Conservation (phyloP, 2,797 vertebrate species). For the Emydoidea blandingii region DNA sequence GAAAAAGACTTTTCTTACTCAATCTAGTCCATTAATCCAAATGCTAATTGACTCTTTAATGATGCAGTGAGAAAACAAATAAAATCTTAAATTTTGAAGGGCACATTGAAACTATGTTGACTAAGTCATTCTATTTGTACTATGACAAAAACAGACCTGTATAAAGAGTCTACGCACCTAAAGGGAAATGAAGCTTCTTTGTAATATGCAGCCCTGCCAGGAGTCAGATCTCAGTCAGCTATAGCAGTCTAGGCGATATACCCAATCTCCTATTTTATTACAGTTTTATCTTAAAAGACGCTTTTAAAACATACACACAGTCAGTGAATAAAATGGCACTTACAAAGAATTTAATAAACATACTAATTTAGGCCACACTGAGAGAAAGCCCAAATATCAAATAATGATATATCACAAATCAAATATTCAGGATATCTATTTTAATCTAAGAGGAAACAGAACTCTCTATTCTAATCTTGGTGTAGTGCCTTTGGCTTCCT, state of each 20-base stretch:
- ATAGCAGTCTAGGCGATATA: slow-evolving; percentile 41
- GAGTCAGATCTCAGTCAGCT: slow-evolving; percentile 28
- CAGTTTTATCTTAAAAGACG: slow-evolving; percentile 51
- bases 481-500: slow-evolving; percentile 63
- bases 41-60: slow-evolving; percentile 32
- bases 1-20: slow-evolving; percentile 14
- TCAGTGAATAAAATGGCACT: slow-evolving; percentile 35
- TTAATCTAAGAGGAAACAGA: slow-evolving; percentile 57
- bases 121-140: background rate
- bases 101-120: background rate
- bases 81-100: slow-evolving; percentile 33
- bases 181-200: background rate
- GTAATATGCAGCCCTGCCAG: background rate
- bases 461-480: slow-evolving; percentile 47
- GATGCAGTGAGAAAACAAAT: background rate
- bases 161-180: background rate
- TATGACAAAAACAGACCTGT: slow-evolving; percentile 26
- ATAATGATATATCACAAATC: slow-evolving; percentile 65
- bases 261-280: slow-evolving; percentile 52
- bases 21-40: slow-evolving; percentile 38
- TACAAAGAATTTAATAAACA: slow-evolving; percentile 62
- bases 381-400: slow-evolving; percentile 58
- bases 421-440: slow-evolving; percentile 65
- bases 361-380: slow-evolving; percentile 57
- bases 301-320: slow-evolving; percentile 52